These are phyloP conservation scores for Pagetopsis macropterus DNA, from an alignment of 2,797 vertebrate genomes.

Conservation along the genomic window DNA sequence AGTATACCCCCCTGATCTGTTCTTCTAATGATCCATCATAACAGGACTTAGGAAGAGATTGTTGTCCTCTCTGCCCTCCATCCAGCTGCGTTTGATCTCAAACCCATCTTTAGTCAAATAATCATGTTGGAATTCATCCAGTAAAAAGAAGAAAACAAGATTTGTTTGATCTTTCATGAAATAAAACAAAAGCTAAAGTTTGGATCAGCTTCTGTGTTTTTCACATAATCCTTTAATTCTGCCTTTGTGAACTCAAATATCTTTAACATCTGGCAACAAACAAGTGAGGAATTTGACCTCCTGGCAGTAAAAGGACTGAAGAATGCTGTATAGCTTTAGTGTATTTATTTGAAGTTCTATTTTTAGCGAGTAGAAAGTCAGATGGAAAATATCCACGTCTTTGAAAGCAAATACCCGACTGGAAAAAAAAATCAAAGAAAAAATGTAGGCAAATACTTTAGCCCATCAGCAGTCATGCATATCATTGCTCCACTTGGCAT, in stretches of 20 bases:
- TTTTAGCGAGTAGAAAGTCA: slow-evolving; percentile 64
- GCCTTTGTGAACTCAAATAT: slow-evolving; percentile 51
- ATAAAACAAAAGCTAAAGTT: slow-evolving; percentile 37
- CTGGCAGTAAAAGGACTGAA: slow-evolving; percentile 41
- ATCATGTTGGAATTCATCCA: slow-evolving; percentile 27
- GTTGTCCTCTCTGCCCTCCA: slow-evolving; percentile 25
- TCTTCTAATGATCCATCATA: slow-evolving; percentile 29
- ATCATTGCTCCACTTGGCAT: slow-evolving; percentile 73
- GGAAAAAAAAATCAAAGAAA: slow-evolving; percentile 60
- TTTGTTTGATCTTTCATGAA: slow-evolving; percentile 1
- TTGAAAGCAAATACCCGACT: slow-evolving; percentile 64
- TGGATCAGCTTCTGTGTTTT: slow-evolving; percentile 33
- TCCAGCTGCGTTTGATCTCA: slow-evolving; percentile 56
- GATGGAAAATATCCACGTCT: slow-evolving; percentile 69
- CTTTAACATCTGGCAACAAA: slow-evolving; percentile 47
- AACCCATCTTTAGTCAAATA: slow-evolving; percentile 42
- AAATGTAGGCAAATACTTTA: slow-evolving; percentile 64
- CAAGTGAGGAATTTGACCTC: slow-evolving; percentile 48
- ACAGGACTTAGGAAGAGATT: slow-evolving; percentile 30
- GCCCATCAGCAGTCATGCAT: slow-evolving; percentile 71
- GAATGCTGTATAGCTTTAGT: slow-evolving; percentile 29
- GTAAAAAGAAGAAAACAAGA: slow-evolving; percentile 30
- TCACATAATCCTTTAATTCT: slow-evolving; percentile 41
- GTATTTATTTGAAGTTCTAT: slow-evolving; percentile 70
- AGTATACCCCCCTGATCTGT: slow-evolving; percentile 1